phyloP scores from a whole-genome alignment of 2,888 invertebrate species.

The Dendrolimus houi region DNA sequence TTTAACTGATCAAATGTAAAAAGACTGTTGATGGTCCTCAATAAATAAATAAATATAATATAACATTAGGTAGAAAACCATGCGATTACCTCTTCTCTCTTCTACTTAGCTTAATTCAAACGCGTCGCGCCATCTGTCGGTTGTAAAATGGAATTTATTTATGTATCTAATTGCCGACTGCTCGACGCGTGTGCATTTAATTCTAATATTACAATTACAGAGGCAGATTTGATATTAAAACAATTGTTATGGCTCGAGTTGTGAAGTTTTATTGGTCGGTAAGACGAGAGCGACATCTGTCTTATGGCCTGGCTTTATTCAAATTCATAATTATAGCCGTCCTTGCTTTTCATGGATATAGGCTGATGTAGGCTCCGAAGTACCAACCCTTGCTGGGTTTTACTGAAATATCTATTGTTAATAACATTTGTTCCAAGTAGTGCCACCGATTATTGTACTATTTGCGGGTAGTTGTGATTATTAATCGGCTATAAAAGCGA shows the following conservation, averaged over 20 bases:
- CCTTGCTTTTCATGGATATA: not conserved
- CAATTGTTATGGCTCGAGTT: slow-evolving; percentile 48
- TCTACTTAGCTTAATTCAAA: not conserved
- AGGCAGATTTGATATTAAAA: slow-evolving; percentile 50
- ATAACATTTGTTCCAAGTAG: no score
- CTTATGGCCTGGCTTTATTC: slow-evolving; percentile 18
- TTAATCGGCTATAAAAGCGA: no score
- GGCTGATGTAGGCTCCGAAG: not conserved
- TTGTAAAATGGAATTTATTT: slow-evolving; percentile 66
- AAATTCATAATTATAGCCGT: not conserved
- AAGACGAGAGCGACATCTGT: slow-evolving; percentile 35
- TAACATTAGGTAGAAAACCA: not conserved
- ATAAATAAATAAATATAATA: no score
- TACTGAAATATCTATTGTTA: no score
- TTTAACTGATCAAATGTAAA: no score
- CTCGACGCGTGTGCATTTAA: slow-evolving; percentile 66
- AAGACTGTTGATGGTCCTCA: no score
- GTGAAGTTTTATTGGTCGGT: slow-evolving; percentile 49
- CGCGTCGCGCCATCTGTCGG: slow-evolving; percentile 59
- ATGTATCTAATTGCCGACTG: slow-evolving; percentile 67
- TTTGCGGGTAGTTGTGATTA: no score
- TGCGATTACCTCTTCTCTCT: not conserved
- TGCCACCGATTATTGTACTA: no score
- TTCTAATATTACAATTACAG: slow-evolving; percentile 64
- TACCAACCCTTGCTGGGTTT: not conserved